These are phyloP conservation scores for Candidula unifasciata DNA, from an alignment of 2,888 invertebrate genomes.

Conservation along the genomic window DNA sequence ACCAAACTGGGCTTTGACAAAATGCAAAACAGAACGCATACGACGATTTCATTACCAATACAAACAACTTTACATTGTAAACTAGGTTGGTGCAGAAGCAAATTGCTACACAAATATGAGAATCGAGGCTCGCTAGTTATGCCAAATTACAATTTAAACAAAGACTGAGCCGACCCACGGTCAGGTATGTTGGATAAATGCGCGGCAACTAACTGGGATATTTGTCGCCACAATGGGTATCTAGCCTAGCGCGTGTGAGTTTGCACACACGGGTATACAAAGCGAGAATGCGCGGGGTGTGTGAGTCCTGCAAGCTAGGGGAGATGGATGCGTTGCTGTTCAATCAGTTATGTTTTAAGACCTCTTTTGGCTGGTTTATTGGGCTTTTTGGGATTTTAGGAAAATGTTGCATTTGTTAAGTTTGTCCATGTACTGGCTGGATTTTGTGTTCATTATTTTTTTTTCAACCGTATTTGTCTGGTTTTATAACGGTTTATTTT, in stretches of 20 bases:
- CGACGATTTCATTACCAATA: constrained; percentile 3
- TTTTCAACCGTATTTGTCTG: too few relatives aligned
- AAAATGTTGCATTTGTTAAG: too few relatives aligned
- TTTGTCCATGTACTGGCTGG: too few relatives aligned
- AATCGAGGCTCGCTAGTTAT: neutral
- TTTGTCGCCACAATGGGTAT: neutral
- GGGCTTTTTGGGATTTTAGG: too few relatives aligned
- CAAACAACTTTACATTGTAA: neutral
- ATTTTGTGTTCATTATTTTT: too few relatives aligned
- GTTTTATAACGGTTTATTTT: too few relatives aligned
- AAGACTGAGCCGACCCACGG: neutral
- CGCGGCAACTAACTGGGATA: neutral
- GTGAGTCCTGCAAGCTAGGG: too few relatives aligned
- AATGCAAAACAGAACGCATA: neutral
- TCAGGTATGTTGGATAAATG: neutral
- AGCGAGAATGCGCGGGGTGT: too few relatives aligned
- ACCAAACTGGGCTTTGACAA: too few relatives aligned
- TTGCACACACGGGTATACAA: neutral
- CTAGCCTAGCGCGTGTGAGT: neutral
- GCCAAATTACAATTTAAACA: constrained; percentile 9
- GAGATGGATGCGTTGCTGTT: too few relatives aligned
- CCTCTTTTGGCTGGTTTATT: too few relatives aligned
- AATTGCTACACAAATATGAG: neutral
- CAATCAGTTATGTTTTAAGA: too few relatives aligned
- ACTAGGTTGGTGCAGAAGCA: neutral